Percentiles rank a stretch among this genome's conserved stretches.
These are phyloP conservation scores for Alectoris magna DNA, from an alignment of 2,797 vertebrate genomes.

Conservation along the genomic window DNA sequence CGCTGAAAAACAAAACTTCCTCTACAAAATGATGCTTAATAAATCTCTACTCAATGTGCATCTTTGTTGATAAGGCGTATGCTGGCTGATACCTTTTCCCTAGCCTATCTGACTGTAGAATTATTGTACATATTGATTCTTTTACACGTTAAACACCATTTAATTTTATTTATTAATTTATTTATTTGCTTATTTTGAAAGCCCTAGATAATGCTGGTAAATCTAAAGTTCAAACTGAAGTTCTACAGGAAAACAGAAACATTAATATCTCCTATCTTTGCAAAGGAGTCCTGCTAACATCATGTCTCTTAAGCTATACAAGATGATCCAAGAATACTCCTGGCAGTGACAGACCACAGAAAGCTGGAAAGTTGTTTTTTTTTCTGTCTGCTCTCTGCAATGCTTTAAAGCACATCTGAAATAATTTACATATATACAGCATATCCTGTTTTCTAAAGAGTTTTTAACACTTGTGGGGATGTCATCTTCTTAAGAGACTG, in stretches of 20 bases:
- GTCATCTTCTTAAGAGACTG: neutral
- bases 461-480: neutral
- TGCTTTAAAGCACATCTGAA: neutral
- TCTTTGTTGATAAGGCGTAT: neutral
- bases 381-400: neutral
- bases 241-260: neutral
- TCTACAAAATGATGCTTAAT: neutral
- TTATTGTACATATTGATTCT: neutral
- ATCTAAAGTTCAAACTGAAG: neutral
- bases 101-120: neutral
- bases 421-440: neutral
- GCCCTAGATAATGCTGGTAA: neutral
- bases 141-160: neutral
- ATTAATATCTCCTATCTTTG: neutral
- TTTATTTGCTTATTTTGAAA: neutral
- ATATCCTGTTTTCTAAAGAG: neutral
- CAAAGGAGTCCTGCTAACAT: neutral
- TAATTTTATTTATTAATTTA: neutral
- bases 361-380: neutral
- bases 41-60: neutral
- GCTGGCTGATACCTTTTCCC: neutral
- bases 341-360: neutral
- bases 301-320: neutral
- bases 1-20: neutral
- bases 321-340: neutral